Evolutionary conservation across 2,797 vertebrate genomes (phyloP).

Genomic region (Serranus cabrilla): DNA sequence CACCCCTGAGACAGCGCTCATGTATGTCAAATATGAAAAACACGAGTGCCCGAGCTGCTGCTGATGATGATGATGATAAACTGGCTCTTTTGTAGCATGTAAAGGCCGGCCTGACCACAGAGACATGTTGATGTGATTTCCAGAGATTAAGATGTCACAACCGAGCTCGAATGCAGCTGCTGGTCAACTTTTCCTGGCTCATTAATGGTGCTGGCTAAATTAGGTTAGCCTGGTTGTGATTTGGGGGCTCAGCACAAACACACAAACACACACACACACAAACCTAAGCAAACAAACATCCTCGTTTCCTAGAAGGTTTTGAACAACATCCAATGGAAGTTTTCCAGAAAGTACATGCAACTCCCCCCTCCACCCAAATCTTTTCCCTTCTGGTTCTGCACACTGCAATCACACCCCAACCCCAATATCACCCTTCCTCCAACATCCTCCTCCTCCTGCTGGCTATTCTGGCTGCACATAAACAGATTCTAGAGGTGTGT

Average conservation of each 20-base stretch:
- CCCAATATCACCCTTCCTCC: constrained; percentile 44
- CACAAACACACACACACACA: constrained; percentile 16
- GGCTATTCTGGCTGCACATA: constrained; percentile 71
- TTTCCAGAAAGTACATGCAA: constrained; percentile 53
- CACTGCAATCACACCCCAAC: constrained; percentile 45
- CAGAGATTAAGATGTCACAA: constrained; percentile 55
- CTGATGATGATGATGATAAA: constrained; percentile 38
- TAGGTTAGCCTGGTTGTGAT: constrained; percentile 55
- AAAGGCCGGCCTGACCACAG: constrained; percentile 29
- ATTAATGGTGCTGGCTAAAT: constrained; percentile 67
- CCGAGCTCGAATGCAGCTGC: constrained; percentile 27
- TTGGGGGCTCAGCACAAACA: constrained; percentile 43
- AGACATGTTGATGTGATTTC: constrained; percentile 56
- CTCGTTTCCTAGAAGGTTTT: constrained; percentile 86
- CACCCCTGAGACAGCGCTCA: neutral
- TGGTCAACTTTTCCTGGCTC: constrained; percentile 47
- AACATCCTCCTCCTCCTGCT: constrained; percentile 15
- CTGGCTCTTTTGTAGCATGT: constrained; percentile 28
- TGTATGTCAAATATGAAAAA: constrained; percentile 49
- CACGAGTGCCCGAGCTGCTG: constrained; percentile 19
- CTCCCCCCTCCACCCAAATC: constrained; percentile 39
- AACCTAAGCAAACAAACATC: constrained; percentile 79
- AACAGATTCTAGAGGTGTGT: constrained; percentile 93
- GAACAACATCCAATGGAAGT: constrained; percentile 75
- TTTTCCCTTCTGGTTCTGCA: constrained; percentile 57